Evolutionary conservation across 2,888 invertebrate species (phyloP).

Genomic region (Aphidius colemani): DNA sequence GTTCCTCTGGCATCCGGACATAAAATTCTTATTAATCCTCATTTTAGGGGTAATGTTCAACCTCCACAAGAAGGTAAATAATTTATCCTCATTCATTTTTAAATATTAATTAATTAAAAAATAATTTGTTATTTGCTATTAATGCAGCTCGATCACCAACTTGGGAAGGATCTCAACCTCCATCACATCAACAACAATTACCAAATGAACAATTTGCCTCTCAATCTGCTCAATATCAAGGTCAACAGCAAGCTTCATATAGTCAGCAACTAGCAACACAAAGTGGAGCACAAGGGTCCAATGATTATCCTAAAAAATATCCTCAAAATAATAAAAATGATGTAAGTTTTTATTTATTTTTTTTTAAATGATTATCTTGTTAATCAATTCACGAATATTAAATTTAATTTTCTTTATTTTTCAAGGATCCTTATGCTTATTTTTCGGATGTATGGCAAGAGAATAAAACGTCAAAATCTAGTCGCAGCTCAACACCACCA

Average conservation of each 20-base stretch:
- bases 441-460: slow-evolving; percentile 59
- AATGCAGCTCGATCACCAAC: slow-evolving; percentile 46
- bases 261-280: slow-evolving; percentile 20
- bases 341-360: slow-evolving; percentile 39
- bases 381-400: neutral
- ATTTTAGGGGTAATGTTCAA: slow-evolving; percentile 68
- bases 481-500: slow-evolving; percentile 33
- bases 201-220: slow-evolving; percentile 12
- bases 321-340: slow-evolving; percentile 48
- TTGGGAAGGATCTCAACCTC: slow-evolving; percentile 45
- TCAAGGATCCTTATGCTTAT: slow-evolving; percentile 56
- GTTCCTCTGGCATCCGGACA: slow-evolving; percentile 59
- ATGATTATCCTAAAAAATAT: slow-evolving; percentile 46
- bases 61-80: slow-evolving; percentile 63
- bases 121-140: slow-evolving; percentile 10
- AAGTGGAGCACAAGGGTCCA: slow-evolving; percentile 19
- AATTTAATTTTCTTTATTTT: slow-evolving; percentile 22
- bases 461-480: slow-evolving; percentile 49
- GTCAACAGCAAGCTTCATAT: slow-evolving; percentile 29
- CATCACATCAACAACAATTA: slow-evolving; percentile 22
- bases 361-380: neutral
- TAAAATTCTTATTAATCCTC: slow-evolving; percentile 73
- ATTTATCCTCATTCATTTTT: slow-evolving; percentile 1
- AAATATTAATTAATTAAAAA: neutral
- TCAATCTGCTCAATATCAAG: neutral